These are phyloP conservation scores for Drosophila asahinai DNA, from an alignment of 1,140 invertebrate species.

Conservation along the genomic window DNA sequence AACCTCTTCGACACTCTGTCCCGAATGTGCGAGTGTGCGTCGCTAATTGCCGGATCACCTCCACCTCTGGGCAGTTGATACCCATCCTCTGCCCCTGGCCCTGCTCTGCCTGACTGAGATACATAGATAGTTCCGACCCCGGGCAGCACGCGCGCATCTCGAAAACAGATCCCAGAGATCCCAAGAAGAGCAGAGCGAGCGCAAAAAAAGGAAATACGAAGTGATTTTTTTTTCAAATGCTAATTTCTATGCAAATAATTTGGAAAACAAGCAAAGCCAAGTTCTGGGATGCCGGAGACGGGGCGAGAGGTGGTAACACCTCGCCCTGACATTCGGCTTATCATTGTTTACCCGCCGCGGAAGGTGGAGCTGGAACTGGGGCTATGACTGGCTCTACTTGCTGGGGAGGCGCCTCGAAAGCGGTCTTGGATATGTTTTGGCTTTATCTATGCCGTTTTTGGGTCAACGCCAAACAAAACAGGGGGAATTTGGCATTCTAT, in stretches of 20 bases:
- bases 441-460: slow-evolving; percentile 60
- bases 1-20: slow-evolving; percentile 3
- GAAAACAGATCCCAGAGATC: slow-evolving; percentile 34
- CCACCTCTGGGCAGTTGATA: slow-evolving; percentile 11
- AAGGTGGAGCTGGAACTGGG: slow-evolving; percentile 7
- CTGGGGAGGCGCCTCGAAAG: slow-evolving; percentile 22
- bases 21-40: slow-evolving; percentile 14
- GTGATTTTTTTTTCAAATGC: slow-evolving; percentile 61
- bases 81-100: background rate
- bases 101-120: slow-evolving; percentile 30
- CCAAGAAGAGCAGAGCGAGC: slow-evolving; percentile 16
- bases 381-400: slow-evolving; percentile 27
- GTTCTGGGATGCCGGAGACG: background rate
- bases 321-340: slow-evolving; percentile 67
- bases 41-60: slow-evolving; percentile 76
- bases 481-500: slow-evolving; percentile 55
- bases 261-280: slow-evolving; percentile 49
- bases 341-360: slow-evolving; percentile 54
- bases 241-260: slow-evolving; percentile 80
- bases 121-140: slow-evolving; percentile 43
- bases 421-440: slow-evolving; percentile 46
- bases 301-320: slow-evolving; percentile 43
- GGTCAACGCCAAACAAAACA: slow-evolving; percentile 39
- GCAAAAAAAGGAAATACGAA: slow-evolving; percentile 39
- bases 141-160: slow-evolving; percentile 61